A percentile compares a stretch with the other conserved stretches of the same genome.
phyloP scores from a whole-genome alignment of 2,113 vertebrate species.

The Myiozetetes cayanensis region DNA sequence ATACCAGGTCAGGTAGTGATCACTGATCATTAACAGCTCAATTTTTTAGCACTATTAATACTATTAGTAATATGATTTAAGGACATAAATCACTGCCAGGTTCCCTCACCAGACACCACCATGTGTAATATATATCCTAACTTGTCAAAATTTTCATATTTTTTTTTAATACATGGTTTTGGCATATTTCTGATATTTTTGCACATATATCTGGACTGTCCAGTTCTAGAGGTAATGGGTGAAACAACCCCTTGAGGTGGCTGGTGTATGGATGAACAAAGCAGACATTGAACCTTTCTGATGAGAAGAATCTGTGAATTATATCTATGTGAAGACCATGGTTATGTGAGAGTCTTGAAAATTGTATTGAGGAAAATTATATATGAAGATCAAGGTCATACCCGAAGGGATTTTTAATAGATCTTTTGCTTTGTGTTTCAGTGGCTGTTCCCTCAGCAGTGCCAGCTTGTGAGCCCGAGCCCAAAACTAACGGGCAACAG shows the following conservation, averaged over 20 bases:
- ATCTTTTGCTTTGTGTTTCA: conserved; percentile 61
- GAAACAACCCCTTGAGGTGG: neutral
- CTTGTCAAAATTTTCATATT: neutral
- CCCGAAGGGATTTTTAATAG: neutral
- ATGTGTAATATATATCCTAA: neutral
- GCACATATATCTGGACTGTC: neutral
- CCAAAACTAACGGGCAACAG: conserved; percentile 80
- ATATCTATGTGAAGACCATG: neutral
- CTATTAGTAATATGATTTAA: neutral
- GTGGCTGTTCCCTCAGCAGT: conserved; percentile 90
- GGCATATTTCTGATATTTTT: neutral
- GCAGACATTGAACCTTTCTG: neutral
- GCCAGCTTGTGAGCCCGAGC: conserved; percentile 79
- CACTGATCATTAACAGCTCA: neutral
- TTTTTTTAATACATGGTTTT: neutral
- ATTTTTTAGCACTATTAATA: neutral
- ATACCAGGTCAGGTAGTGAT: neutral
- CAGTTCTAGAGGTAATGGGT: neutral
- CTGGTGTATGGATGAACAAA: neutral
- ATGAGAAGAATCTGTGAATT: neutral
- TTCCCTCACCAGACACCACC: neutral
- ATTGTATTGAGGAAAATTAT: neutral
- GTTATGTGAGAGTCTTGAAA: neutral
- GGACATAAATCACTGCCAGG: neutral
- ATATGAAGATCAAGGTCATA: neutral